A percentile compares a stretch with the other conserved stretches of the same genome.
phyloP scores from a whole-genome alignment of 2,113 vertebrate genomes.

The Hippocampus mohnikei region DNA sequence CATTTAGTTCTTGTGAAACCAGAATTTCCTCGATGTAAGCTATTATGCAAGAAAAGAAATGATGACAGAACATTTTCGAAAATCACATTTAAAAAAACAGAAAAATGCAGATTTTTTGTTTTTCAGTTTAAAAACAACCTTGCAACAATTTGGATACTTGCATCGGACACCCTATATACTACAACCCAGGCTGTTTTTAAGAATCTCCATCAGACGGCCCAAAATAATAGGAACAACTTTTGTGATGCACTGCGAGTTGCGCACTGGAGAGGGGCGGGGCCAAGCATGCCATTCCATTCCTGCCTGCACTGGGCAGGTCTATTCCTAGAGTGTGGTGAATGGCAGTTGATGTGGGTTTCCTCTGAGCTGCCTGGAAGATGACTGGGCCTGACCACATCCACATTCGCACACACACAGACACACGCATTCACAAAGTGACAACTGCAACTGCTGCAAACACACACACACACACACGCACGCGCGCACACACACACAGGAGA shows the following conservation, averaged over 20 bases:
- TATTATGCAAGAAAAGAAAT: too few relatives aligned
- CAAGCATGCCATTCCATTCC: conserved; percentile 66
- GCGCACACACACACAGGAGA: conserved; percentile 7
- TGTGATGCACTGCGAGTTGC: conserved; percentile 32
- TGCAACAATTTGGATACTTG: neutral
- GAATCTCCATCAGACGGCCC: neutral
- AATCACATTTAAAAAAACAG: too few relatives aligned
- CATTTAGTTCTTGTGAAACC: too few relatives aligned
- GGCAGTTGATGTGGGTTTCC: conserved; percentile 99
- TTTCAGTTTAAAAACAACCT: too few relatives aligned
- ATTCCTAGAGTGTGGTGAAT: conserved; percentile 76
- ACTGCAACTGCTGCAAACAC: conserved; percentile 12
- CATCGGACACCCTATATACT: neutral
- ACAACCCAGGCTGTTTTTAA: neutral
- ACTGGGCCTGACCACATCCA: conserved; percentile 96
- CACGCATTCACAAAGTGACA: conserved; percentile 45
- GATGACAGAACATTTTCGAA: too few relatives aligned
- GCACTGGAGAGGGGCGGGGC: conserved; percentile 41
- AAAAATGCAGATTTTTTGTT: too few relatives aligned
- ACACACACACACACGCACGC: conserved; percentile 1
- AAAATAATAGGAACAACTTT: neutral
- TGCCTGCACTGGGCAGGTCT: conserved; percentile 57
- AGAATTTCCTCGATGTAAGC: too few relatives aligned
- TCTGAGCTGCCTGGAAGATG: conserved; percentile 95
- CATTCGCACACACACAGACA: conserved; percentile 60